Percentiles rank a stretch among this genome's conserved stretches.
Conservation (phyloP, 2,888 invertebrate species). For the Melanotus villosus region DNA sequence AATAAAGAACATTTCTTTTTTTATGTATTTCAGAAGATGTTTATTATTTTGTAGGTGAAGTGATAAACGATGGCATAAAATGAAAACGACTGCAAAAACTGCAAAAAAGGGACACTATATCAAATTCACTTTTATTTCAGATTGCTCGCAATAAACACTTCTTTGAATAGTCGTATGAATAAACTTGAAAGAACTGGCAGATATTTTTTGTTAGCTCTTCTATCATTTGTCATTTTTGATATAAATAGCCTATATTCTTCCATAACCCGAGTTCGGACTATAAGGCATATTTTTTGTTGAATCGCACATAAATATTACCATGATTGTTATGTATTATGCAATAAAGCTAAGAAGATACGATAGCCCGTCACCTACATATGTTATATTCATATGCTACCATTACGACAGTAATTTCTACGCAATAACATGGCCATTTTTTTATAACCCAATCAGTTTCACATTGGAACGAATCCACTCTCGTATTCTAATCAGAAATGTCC, state of each 20-base stretch:
- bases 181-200: slow-evolving; percentile 2
- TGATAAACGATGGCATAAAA: too few relatives aligned
- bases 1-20: too few relatives aligned
- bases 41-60: too few relatives aligned
- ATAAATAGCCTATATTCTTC: slow-evolving; percentile 9
- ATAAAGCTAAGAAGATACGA: slow-evolving; percentile 7
- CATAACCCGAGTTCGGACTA: slow-evolving; percentile 6
- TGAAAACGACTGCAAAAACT: too few relatives aligned
- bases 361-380: not conserved
- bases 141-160: not conserved
- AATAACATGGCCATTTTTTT: too few relatives aligned
- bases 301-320: slow-evolving; percentile 15
- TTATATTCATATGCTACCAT: not conserved
- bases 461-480: too few relatives aligned
- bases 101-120: too few relatives aligned
- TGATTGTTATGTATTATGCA: slow-evolving; percentile 21
- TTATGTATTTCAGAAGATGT: too few relatives aligned
- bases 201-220: slow-evolving; percentile 5
- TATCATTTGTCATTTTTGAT: slow-evolving; percentile 17
- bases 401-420: too few relatives aligned
- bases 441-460: too few relatives aligned
- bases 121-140: not conserved
- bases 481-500: too few relatives aligned
- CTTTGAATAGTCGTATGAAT: slow-evolving; percentile 5
- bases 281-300: slow-evolving; percentile 18